A percentile compares a stretch with the other conserved stretches of the same genome.
Conservation (phyloP, 2,888 invertebrate genomes). For the Petrophora chlorosata region DNA sequence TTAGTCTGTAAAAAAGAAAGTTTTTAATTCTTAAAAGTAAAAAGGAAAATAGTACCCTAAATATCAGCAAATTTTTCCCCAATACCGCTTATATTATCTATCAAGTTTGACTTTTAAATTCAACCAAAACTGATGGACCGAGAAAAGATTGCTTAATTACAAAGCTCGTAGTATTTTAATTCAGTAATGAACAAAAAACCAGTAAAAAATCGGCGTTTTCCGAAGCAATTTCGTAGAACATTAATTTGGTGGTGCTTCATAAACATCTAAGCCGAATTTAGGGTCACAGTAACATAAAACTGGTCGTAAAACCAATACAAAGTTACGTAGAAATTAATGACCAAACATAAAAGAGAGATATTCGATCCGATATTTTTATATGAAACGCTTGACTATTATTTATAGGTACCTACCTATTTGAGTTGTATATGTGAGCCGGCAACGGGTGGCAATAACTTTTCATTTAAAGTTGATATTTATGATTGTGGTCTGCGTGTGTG, state of each 20-base stretch:
- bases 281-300: slow-evolving; percentile 55
- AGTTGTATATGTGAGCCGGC: slow-evolving; percentile 30
- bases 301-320: slow-evolving; percentile 56
- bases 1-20: too few species aligned
- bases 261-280: slow-evolving; percentile 56
- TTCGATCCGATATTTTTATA: slow-evolving; percentile 45
- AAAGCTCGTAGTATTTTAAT: slow-evolving; percentile 28
- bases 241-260: slow-evolving; percentile 52
- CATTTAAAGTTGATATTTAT: slow-evolving; percentile 24
- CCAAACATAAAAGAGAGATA: slow-evolving; percentile 46
- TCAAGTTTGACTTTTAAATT: slow-evolving; percentile 20
- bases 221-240: slow-evolving; percentile 46
- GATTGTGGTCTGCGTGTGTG: neutral
- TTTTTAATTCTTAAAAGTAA: neutral
- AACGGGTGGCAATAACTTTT: slow-evolving; percentile 24
- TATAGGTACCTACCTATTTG: too few species aligned
- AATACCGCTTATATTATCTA: slow-evolving; percentile 15
- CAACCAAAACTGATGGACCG: slow-evolving; percentile 22
- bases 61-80: neutral
- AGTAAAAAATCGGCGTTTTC: slow-evolving; percentile 5
- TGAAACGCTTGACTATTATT: slow-evolving; percentile 37
- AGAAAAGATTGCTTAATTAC: slow-evolving; percentile 29
- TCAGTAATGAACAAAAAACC: slow-evolving; percentile 24
- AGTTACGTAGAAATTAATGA: slow-evolving; percentile 57
- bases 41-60: neutral